phyloP scores from a whole-genome alignment of 2,888 invertebrate genomes.

The Pasiphila rectangulata region DNA sequence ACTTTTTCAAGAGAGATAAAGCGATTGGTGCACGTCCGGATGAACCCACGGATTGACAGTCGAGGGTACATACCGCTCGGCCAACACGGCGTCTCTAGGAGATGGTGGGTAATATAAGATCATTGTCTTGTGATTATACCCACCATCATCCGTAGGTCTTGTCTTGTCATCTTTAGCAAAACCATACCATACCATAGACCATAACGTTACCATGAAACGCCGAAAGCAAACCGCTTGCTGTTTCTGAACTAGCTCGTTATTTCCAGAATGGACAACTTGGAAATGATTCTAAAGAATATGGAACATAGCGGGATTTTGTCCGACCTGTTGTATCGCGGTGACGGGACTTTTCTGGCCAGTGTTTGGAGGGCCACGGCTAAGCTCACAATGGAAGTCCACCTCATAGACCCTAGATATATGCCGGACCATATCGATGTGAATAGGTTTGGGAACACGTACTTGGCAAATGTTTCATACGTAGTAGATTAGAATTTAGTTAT shows the following conservation, averaged over 20 bases:
- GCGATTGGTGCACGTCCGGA: too few relatives aligned
- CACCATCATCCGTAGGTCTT: too few relatives aligned
- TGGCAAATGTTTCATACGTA: not conserved
- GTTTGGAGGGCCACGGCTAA: conserved; percentile 50
- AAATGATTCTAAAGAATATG: conserved; percentile 56
- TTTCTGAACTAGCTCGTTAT: conserved; percentile 32
- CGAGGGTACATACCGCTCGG: too few relatives aligned
- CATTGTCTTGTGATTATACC: too few relatives aligned
- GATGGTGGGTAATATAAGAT: too few relatives aligned
- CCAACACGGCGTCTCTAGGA: too few relatives aligned
- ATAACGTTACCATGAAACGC: too few relatives aligned
- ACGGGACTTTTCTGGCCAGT: conserved; percentile 47
- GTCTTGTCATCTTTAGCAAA: too few relatives aligned
- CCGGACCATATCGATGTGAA: conserved; percentile 19
- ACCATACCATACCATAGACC: too few relatives aligned
- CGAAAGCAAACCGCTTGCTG: too few relatives aligned
- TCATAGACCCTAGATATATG: conserved; percentile 31
- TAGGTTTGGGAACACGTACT: conserved; percentile 27
- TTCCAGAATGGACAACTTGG: conserved; percentile 62
- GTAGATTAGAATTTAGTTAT: not conserved
- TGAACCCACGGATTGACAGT: too few relatives aligned
- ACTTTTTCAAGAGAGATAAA: too few relatives aligned
- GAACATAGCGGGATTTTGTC: conserved; percentile 51
- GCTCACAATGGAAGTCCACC: conserved; percentile 34
- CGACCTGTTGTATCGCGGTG: conserved; percentile 49